These are phyloP conservation scores for Latrodectus elegans DNA, from an alignment of 2,888 invertebrate genomes.

Conservation along the genomic window DNA sequence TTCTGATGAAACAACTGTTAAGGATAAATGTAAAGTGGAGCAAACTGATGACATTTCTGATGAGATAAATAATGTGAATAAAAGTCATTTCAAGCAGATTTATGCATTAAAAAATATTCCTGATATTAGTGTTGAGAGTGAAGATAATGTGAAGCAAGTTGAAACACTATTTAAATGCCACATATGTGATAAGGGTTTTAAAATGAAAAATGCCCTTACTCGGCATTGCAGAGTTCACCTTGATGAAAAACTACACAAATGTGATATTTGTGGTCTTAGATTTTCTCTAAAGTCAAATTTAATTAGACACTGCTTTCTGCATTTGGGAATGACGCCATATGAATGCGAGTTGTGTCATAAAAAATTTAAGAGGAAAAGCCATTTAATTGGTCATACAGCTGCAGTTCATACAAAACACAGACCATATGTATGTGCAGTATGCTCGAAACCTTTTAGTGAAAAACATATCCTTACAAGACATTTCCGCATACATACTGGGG, in stretches of 20 bases:
- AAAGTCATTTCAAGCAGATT: background rate
- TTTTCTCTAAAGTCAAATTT: constrained; percentile 6
- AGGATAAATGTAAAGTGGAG: background rate
- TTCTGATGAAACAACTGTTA: background rate
- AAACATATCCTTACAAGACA: too few relatives aligned
- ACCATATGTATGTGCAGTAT: too few relatives aligned
- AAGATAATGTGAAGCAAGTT: background rate
- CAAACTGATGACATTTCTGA: background rate
- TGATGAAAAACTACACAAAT: constrained; percentile 14
- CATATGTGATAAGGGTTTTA: constrained; percentile 4
- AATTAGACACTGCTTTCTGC: background rate
- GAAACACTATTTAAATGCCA: background rate
- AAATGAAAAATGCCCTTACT: background rate
- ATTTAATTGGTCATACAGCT: background rate
- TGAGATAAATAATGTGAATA: too few relatives aligned
- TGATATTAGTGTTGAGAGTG: background rate
- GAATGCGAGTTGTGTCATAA: background rate
- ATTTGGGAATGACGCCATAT: background rate
- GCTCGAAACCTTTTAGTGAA: too few relatives aligned
- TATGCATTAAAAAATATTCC: background rate
- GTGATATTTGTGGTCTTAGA: constrained; percentile 3
- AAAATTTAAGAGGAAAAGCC: constrained; percentile 10
- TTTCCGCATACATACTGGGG: constrained; percentile 2
- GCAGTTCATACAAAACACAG: too few relatives aligned
- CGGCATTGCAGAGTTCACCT: constrained; percentile 14